phyloP scores from a whole-genome alignment of 2,113 vertebrate genomes.

The Barnardius zonarius region DNA sequence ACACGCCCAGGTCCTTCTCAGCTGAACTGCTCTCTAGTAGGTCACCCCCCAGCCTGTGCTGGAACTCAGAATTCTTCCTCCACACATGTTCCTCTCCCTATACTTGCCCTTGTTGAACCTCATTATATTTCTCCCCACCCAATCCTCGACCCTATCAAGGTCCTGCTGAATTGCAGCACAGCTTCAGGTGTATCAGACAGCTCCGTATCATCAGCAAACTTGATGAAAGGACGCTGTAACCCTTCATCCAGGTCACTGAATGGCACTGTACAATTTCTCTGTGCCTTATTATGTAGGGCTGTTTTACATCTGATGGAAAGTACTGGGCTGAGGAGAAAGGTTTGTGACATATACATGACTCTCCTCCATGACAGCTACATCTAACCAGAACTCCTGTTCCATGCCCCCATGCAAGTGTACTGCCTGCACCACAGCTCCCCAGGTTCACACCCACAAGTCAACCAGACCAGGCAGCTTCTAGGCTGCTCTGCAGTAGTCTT shows the following conservation, averaged over 20 bases:
- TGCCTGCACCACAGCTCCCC: no score
- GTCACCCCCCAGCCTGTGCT: neutral
- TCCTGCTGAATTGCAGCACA: neutral
- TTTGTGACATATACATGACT: neutral
- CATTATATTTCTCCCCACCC: neutral
- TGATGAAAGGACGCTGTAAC: neutral
- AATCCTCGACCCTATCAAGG: neutral
- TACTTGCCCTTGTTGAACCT: neutral
- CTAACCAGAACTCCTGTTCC: neutral
- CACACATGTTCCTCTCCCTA: neutral
- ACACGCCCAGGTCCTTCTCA: neutral
- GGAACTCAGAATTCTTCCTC: neutral
- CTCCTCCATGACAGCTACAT: fast-evolving
- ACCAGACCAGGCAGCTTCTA: neutral
- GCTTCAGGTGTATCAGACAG: neutral
- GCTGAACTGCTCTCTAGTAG: neutral
- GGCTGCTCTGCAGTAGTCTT: neutral
- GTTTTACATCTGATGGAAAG: neutral
- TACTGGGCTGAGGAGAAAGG: neutral
- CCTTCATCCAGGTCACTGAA: neutral
- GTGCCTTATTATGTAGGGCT: neutral
- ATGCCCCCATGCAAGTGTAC: fast-evolving
- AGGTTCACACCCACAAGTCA: neutral
- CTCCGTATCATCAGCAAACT: neutral
- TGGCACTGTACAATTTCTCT: neutral